Conservation (phyloP, 2,888 invertebrate species). For the Colletes collaris region DNA sequence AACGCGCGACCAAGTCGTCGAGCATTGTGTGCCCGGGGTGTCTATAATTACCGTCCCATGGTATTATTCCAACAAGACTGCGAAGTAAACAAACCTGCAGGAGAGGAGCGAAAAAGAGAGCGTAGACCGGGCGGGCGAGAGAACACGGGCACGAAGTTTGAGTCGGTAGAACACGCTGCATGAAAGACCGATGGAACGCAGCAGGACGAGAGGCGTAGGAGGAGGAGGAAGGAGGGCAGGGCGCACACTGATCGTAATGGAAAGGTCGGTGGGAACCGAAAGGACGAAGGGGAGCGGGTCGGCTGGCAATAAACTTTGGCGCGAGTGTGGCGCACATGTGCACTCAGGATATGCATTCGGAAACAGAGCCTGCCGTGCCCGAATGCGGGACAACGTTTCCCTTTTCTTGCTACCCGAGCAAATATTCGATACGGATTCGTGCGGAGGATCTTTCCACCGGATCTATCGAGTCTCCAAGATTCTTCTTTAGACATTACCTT, state of each 20-base stretch:
- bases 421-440: conserved; percentile 6
- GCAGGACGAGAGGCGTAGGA: conserved; percentile 33
- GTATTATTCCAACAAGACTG: conserved; percentile 74
- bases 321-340: conserved; percentile 79
- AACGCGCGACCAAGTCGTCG: conserved; percentile 47
- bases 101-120: conserved; percentile 32
- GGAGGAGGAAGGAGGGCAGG: conserved; percentile 33
- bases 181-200: conserved; percentile 56
- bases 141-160: conserved; percentile 50
- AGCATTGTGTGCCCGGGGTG: conserved; percentile 59
- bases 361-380: conserved; percentile 30
- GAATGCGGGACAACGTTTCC: conserved; percentile 18
- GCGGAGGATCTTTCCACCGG: background rate
- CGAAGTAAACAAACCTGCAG: conserved; percentile 70
- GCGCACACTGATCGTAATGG: conserved; percentile 50
- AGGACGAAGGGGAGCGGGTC: conserved; percentile 28
- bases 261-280: conserved; percentile 31
- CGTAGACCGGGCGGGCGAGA: conserved; percentile 9
- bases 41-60: conserved; percentile 71
- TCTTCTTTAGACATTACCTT: no score
- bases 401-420: conserved; percentile 6
- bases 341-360: conserved; percentile 63
- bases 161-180: conserved; percentile 45
- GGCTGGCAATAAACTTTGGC: conserved; percentile 77
- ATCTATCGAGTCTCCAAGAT: no score